Evolutionary conservation across 2,888 invertebrate genomes (phyloP).

Genomic region (Eupithecia pulchellata): DNA sequence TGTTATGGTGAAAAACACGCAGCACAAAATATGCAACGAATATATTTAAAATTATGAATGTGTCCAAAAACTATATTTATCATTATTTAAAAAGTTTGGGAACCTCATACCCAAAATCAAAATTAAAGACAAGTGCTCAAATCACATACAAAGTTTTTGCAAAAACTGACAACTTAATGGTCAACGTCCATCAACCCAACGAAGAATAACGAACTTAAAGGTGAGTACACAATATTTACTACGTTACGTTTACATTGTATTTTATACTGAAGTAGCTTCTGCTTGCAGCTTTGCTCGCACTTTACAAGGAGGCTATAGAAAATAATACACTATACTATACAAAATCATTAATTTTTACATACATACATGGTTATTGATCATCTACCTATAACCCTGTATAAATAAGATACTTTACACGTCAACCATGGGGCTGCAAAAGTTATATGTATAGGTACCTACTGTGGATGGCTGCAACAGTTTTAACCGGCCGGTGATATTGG

Average conservation of each 20-base stretch:
- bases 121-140: constrained; percentile 31
- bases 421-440: too few relatives aligned
- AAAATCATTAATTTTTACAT: too few relatives aligned
- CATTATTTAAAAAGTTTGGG: constrained; percentile 36
- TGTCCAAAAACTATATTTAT: background rate
- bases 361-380: too few relatives aligned
- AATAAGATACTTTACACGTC: too few relatives aligned
- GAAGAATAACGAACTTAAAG: background rate
- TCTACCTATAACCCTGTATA: too few relatives aligned
- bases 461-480: too few relatives aligned
- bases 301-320: too few relatives aligned
- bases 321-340: too few relatives aligned
- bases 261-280: background rate
- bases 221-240: background rate
- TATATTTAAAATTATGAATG: background rate
- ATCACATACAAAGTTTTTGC: constrained; percentile 34
- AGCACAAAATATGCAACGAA: background rate
- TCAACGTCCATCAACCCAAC: constrained; percentile 1
- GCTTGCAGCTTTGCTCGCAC: too few relatives aligned
- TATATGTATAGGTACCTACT: too few relatives aligned
- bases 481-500: too few relatives aligned
- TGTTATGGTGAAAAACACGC: background rate
- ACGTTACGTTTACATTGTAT: background rate
- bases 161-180: constrained; percentile 44
- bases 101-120: constrained; percentile 34